These are phyloP conservation scores for Dynastes tityus DNA, from an alignment of 2,888 invertebrate species.

Conservation along the genomic window DNA sequence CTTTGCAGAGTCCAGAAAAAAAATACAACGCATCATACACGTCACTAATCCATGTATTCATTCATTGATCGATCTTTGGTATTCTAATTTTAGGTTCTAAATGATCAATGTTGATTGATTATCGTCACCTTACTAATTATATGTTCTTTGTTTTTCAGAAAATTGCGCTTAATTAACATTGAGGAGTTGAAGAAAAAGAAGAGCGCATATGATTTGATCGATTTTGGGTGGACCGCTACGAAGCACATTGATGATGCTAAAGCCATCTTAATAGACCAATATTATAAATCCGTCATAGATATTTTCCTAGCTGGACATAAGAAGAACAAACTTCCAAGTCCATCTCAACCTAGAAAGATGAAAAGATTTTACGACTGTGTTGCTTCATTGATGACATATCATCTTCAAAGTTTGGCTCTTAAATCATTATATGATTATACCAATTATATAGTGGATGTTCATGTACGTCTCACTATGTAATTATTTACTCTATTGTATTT, in stretches of 20 bases:
- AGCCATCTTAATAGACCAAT: conserved; percentile 77
- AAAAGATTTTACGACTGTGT: conserved; percentile 89
- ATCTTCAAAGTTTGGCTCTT: conserved; percentile 86
- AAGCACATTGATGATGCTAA: conserved; percentile 80
- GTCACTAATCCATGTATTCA: conserved; percentile 87
- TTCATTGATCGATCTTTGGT: conserved; percentile 87
- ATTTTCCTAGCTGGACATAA: conserved; percentile 80
- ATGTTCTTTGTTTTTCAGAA: conserved; percentile 1
- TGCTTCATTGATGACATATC: conserved; percentile 89
- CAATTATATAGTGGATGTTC: conserved; percentile 83
- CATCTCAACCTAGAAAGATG: conserved; percentile 77
- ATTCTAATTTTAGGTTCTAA: conserved; percentile 80
- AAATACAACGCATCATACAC: conserved; percentile 78
- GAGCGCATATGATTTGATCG: conserved; percentile 79
- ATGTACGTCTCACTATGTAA: conserved; percentile 71
- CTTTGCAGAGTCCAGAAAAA: conserved; percentile 67
- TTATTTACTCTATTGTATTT: not conserved
- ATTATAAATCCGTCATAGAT: conserved; percentile 77
- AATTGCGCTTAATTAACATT: conserved; percentile 75
- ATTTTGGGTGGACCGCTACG: conserved; percentile 75
- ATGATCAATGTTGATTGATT: not conserved
- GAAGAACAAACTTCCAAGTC: conserved; percentile 79
- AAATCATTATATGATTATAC: conserved; percentile 86
- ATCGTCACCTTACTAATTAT: not conserved
- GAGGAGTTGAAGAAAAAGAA: conserved; percentile 74